Evolutionary conservation across 2,797 vertebrate species (phyloP).

Genomic region (Pipistrellus kuhlii): DNA sequence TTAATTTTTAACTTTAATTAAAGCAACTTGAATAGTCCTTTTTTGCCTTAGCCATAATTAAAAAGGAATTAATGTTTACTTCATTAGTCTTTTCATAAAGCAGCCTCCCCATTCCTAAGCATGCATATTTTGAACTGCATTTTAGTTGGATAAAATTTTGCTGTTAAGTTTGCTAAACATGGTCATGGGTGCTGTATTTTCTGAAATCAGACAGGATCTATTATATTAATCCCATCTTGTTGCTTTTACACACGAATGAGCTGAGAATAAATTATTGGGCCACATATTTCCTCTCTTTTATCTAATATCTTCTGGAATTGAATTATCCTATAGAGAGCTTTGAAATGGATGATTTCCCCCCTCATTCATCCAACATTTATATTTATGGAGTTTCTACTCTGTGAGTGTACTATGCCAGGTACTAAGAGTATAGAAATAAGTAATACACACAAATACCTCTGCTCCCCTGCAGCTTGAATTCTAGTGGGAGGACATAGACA

Average conservation of each 20-base stretch:
- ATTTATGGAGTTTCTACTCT: neutral
- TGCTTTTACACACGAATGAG: neutral
- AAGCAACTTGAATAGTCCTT: neutral
- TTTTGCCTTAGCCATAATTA: slow-evolving; percentile 27
- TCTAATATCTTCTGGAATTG: neutral
- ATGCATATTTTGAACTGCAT: neutral
- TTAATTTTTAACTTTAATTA: slow-evolving; percentile 53
- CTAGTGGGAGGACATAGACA: neutral
- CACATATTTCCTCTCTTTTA: neutral
- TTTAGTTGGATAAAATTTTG: slow-evolving; percentile 12
- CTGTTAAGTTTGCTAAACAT: slow-evolving; percentile 14
- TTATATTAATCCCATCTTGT: neutral
- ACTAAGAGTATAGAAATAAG: neutral
- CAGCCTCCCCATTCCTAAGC: neutral
- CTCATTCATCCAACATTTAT: neutral
- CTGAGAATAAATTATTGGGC: neutral
- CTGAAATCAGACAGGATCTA: neutral
- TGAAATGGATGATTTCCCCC: neutral
- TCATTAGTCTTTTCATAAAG: slow-evolving; percentile 34
- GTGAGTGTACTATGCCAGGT: neutral
- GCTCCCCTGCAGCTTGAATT: neutral
- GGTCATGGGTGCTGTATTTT: neutral
- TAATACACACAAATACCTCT: neutral
- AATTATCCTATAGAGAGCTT: neutral
- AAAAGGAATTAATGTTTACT: neutral